Base-by-base conservation (phyloP, 92 coral and sea anemone species). In the Palythoa grandis region DNA sequence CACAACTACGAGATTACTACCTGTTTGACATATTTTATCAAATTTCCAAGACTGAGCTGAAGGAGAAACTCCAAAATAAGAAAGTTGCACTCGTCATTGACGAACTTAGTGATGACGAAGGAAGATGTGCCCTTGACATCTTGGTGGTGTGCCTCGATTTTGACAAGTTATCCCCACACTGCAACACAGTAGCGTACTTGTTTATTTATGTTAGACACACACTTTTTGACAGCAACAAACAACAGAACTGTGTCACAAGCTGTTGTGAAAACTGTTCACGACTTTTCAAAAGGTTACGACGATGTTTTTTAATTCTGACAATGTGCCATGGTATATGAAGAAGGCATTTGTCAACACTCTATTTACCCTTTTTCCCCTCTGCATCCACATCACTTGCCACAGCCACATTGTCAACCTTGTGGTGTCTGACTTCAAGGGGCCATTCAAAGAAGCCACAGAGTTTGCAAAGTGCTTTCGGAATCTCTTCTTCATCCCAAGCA, bases 1-100 rank as follows among this genome's bases (percentile, higher is more conserved):
- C 92, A 25, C 92, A 89, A 50, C 84, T 92, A 1, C 86, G 90
- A 17, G 94, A 92, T 74, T 82, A 92, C 35, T 89, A 92, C 70
- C 83, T 88, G 9, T 88, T 86, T 86, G 90, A 85, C 56, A 86
- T 29, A 29, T 29, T 91, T 7, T 88, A 91, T 52, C 67, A 88
- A 43, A 80, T 17, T 19, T 86, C 88, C 71, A 91, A 78, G 40
- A 85, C 74, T 11, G 87, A 91, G 67, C 87, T 84, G n/a, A 88
- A 88, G 65, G 35, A 79, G 16, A 47, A 35, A 5, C 40, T 88
- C 17, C 76, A 91, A 70, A 76, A 74, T 24, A 88, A 91, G 77
- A 78, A 80, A 15, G 85, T 84, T 20, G 94, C 92, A 12, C 10
- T 91, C 19, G 9, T 43, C 50, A 8, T 43, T 4, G 50, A 43